Base-by-base conservation (phyloP, 2,888 invertebrate genomes). In the Orthosia incerta region DNA sequence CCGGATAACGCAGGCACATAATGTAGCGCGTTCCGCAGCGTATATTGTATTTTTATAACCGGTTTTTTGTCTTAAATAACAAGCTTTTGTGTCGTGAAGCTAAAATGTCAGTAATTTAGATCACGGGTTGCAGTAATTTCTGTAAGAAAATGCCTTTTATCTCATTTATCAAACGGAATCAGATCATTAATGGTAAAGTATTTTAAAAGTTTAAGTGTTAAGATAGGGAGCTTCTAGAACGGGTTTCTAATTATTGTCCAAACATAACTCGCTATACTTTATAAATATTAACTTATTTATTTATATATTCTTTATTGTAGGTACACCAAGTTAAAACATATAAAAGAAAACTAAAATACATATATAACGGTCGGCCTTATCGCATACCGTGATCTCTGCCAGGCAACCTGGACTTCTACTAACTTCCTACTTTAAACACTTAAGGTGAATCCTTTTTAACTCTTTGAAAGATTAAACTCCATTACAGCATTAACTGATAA, bases 1-100 rank as follows among this genome's bases (percentile, higher is more conserved):
- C 77, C 87, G 80, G 85, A 87, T 82, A 85, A 80, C 79, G 72
- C 75, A 84, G 74, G 79, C 85, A 83, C 48, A 23, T 55, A 20
- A 74, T 85, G 79, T 86, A 79, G 84, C 84, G 85, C 83, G 80
- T 80, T 65, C 51, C 31, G 48, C 2, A 26, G 16, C 23, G 23
- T 20, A 60, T 65, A 55, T 73, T 70, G 46, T 39, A 64, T 71
- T 71, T 60, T 71, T 71, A 68, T 23, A 23, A 2, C 39, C 15
- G 5, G 16, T 50, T 51, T 45, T 39, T 56, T n/a, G 4, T 7
- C 20, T 50, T 15, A 23, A 68, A 67, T 12, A 39, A 26, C 11
- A 39, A 15, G n/a, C 7, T 11, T n/a, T 55, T 55, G 31, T 15
- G 11, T 46, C 46, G 4, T 4, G 18, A 51, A 20, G 23, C 16